phyloP scores from a whole-genome alignment of 2,888 invertebrate genomes.

The Osmoderma eremita region DNA sequence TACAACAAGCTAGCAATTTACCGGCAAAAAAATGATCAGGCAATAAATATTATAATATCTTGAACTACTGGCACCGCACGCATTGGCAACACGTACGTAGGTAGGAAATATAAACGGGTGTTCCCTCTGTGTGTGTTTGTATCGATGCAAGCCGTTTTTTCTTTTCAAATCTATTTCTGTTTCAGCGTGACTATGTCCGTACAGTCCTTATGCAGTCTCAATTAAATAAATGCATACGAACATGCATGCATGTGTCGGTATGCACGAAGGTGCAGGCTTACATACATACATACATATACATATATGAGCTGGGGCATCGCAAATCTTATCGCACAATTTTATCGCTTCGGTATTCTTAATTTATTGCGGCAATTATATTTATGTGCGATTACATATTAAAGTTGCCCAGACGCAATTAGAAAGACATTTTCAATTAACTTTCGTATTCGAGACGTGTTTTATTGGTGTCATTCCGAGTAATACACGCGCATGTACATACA shows the following conservation, averaged over 20 bases:
- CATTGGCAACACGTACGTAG: constrained; percentile 11
- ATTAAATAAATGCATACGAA: constrained; percentile 27
- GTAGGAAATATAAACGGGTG: constrained; percentile 11
- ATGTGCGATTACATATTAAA: constrained; percentile 35
- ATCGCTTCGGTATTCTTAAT: constrained; percentile 23
- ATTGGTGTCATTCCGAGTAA: constrained; percentile 28
- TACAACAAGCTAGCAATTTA: constrained; percentile 31
- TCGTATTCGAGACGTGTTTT: constrained; percentile 24
- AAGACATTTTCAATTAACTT: constrained; percentile 39
- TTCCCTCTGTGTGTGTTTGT: background rate
- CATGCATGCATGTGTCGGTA: background rate
- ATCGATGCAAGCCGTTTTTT: background rate
- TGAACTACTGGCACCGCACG: constrained; percentile 22
- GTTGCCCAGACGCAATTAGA: constrained; percentile 25
- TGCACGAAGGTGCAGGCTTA: background rate
- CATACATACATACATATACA: background rate
- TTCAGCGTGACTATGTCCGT: background rate
- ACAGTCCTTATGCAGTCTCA: constrained; percentile 10
- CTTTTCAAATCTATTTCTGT: background rate
- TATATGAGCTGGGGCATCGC: constrained; percentile 4
- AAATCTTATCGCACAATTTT: constrained; percentile 32
- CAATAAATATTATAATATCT: constrained; percentile 23
- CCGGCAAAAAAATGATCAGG: constrained; percentile 4
- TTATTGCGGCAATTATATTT: constrained; percentile 32
- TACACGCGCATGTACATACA: background rate